These are phyloP conservation scores for Mirza zaza DNA, from an alignment of 2,113 vertebrate genomes.

Conservation along the genomic window DNA sequence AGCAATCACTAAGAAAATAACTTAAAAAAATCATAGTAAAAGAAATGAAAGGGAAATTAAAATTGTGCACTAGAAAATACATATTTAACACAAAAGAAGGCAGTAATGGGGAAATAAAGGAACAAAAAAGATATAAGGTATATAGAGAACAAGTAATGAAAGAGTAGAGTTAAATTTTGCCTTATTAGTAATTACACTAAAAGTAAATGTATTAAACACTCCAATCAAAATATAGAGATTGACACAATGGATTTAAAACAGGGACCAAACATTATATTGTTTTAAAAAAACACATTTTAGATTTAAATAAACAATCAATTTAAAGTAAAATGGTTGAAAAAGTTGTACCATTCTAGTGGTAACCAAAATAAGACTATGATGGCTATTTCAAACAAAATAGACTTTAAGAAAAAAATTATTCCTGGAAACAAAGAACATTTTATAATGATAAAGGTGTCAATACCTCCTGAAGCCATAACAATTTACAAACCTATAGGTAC, in stretches of 20 bases:
- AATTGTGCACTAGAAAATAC: neutral
- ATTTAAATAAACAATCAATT: neutral
- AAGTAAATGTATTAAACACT: neutral
- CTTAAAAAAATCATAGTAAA: neutral
- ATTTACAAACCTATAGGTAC: neutral
- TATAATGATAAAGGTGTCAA: neutral
- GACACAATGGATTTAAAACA: neutral
- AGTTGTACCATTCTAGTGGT: neutral
- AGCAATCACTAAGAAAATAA: neutral
- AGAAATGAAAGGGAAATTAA: neutral
- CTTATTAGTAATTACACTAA: neutral
- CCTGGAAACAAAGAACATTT: neutral
- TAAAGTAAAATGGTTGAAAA: neutral
- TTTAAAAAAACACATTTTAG: neutral
- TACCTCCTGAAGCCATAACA: neutral
- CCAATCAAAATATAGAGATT: neutral
- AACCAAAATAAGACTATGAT: neutral
- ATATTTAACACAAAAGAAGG: neutral
- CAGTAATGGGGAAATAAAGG: neutral
- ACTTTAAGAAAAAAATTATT: neutral
- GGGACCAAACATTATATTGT: neutral
- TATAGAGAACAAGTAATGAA: neutral
- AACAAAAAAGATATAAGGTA: neutral
- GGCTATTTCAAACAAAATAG: neutral
- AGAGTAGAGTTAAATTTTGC: neutral